Evolutionary conservation across 2,113 vertebrate species (phyloP).

Genomic region (Melanostigma gelatinosum): DNA sequence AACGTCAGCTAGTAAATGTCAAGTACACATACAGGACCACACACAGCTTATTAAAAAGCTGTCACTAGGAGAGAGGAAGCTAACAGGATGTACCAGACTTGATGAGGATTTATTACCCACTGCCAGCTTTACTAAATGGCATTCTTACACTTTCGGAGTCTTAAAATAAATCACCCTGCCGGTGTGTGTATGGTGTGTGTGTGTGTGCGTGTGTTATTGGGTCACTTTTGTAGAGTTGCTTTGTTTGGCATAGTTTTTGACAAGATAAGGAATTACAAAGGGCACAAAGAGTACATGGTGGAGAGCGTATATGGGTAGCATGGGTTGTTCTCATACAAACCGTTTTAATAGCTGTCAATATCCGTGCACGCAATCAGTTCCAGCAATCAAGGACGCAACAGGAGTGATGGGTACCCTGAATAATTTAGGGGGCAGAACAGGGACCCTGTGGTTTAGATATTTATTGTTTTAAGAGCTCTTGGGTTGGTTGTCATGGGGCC

Average conservation of each 20-base stretch:
- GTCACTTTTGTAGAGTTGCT: constrained; percentile 62
- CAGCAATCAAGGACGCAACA: constrained; percentile 15
- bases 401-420: constrained; percentile 10
- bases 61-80: constrained; percentile 76
- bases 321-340: not conserved
- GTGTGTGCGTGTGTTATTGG: constrained; percentile 45
- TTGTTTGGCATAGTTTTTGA: constrained; percentile 48
- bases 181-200: constrained; percentile 24
- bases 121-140: constrained; percentile 83
- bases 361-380: not conserved
- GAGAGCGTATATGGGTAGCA: constrained; percentile 3
- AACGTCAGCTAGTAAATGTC: constrained; percentile 79
- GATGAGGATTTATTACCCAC: constrained; percentile 85
- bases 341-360: constrained; percentile 7
- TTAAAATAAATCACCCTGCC: constrained; percentile 79
- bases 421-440: constrained; percentile 25
- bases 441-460: constrained; percentile 29
- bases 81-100: constrained; percentile 81
- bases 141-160: constrained; percentile 75
- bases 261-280: constrained; percentile 51
- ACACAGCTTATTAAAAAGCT: constrained; percentile 83
- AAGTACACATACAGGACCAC: constrained; percentile 81
- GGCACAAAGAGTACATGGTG: constrained; percentile 21
- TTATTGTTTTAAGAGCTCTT: constrained; percentile 40
- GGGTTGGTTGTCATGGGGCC: constrained; percentile 27